Conservation (phyloP, 2,113 vertebrate species). For the Anser cygnoides region DNA sequence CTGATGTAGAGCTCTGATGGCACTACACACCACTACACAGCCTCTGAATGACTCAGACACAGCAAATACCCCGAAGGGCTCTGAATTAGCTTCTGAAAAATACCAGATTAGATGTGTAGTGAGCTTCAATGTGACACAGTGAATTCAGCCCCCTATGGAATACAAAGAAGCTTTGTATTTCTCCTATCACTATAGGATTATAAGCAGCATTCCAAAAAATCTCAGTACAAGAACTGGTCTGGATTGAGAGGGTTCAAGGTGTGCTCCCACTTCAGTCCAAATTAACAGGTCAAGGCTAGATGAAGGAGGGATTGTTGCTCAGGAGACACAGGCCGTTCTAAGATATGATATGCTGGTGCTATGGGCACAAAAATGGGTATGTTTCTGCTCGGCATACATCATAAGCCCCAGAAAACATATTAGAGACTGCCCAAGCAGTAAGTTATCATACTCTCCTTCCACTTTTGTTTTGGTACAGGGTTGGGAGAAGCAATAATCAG, state of each 20-base stretch:
- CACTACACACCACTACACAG: background rate
- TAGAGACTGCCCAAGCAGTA: background rate
- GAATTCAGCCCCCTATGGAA: background rate
- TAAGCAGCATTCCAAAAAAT: background rate
- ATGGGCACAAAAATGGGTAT: background rate
- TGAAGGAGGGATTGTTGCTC: background rate
- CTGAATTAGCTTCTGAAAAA: background rate
- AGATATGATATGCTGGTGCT: rapidly evolving
- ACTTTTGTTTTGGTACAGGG: background rate
- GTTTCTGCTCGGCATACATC: background rate
- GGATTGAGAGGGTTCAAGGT: background rate
- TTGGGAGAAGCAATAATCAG: background rate
- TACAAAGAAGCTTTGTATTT: background rate
- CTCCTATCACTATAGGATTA: background rate
- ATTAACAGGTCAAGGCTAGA: background rate
- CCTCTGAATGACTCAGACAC: background rate
- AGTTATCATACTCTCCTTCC: background rate
- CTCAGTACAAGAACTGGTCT: background rate
- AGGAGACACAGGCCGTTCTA: background rate
- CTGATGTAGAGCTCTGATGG: background rate
- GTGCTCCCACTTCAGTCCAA: background rate
- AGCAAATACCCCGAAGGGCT: background rate
- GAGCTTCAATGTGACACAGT: background rate
- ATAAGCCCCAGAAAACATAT: background rate
- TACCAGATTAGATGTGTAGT: background rate